These are phyloP conservation scores for Latheticus oryzae DNA, from an alignment of 2,888 invertebrate genomes.

Conservation along the genomic window DNA sequence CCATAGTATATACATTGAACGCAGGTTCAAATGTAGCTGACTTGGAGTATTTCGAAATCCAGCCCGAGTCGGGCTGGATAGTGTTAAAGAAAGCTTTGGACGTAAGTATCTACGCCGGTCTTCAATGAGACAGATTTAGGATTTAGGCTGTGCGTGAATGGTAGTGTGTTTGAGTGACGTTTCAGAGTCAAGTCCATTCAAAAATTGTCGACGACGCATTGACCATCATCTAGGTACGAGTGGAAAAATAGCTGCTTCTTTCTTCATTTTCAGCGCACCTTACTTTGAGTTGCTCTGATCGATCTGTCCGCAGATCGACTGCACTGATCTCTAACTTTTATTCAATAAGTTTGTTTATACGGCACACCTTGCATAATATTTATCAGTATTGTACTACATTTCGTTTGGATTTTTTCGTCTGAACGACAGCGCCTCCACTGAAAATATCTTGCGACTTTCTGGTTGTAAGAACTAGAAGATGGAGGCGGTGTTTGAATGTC, in stretches of 20 bases:
- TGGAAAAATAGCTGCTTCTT: slow-evolving; percentile 71
- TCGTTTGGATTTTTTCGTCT: slow-evolving; percentile 20
- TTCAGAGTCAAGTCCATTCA: slow-evolving; percentile 37
- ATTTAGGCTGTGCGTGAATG: slow-evolving; percentile 44
- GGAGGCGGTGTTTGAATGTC: slow-evolving; percentile 9
- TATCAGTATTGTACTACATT: slow-evolving; percentile 52
- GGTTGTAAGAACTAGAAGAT: not conserved
- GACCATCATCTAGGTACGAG: slow-evolving; percentile 60
- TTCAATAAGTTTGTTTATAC: slow-evolving; percentile 73
- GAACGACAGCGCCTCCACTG: slow-evolving; percentile 11
- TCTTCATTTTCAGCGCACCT: slow-evolving; percentile 77
- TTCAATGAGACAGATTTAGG: slow-evolving; percentile 44
- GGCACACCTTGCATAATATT: slow-evolving; percentile 69
- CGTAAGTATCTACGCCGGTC: slow-evolving; percentile 80
- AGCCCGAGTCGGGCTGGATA: slow-evolving; percentile 97
- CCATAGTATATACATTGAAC: slow-evolving; percentile 90
- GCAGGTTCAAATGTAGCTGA: slow-evolving; percentile 90
- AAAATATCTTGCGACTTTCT: not conserved
- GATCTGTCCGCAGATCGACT: slow-evolving; percentile 62
- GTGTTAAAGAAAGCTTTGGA: slow-evolving; percentile 94
- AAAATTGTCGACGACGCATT: slow-evolving; percentile 22
- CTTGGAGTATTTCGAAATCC: slow-evolving; percentile 95
- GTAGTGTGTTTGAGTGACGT: slow-evolving; percentile 40
- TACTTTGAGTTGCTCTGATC: slow-evolving; percentile 75
- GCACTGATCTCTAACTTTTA: slow-evolving; percentile 66